Evolutionary conservation across 1,140 invertebrate genomes (phyloP), one percentile per base, ranked within the genome.

Genomic region (Eurytemora carolleeae): DNA sequence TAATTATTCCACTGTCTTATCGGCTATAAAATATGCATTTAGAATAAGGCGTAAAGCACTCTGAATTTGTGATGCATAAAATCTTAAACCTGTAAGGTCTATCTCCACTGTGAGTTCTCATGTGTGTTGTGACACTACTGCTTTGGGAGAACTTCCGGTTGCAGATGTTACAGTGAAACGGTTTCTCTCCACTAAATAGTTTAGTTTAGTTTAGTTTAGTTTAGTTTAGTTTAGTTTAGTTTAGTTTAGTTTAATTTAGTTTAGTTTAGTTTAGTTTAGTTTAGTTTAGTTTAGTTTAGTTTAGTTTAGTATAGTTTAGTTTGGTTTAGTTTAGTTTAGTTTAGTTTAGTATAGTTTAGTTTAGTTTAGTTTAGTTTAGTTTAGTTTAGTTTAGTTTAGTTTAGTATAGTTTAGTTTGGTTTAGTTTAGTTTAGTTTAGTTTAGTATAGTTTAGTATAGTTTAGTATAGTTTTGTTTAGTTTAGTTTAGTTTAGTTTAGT

Each of bases 131-230:
- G 3, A 31, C 20, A 56, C 20, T 21, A 7, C 7, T 7, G 55
- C 24, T 56, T 20, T 80, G 79, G 2, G 76, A 78, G 67, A 81
- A 81, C 26, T 76, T 65, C 52, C 80, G 69, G 20, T 76, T 67
- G 68, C 79, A 81, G 2, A 79, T 63, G 64, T 74, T 74, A 67
- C 79, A 81, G 60, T 76, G 73, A 65, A 81, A 81, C 0, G 79
- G 79, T 67, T 80, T 80, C 59, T 44, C 31, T n/a, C 31, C 31
- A 44, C 31, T 44, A 44, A 44, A 44, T 12, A 44, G n/a, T 12
- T 12, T 12, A 44, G 31, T 7, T 12, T 12, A 44, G n/a, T 44
- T 44, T 44, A 44, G 31, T n/a, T 44, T 44, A n/a, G n/a, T n/a
- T n/a, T n/a, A n/a, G n/a, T 12, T 12, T 12, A 44, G 31, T 7